Evolutionary conservation across 2,888 invertebrate genomes (phyloP), one percentile per base, ranked within the genome.

Genomic region (Dexiosoma caninum): DNA sequence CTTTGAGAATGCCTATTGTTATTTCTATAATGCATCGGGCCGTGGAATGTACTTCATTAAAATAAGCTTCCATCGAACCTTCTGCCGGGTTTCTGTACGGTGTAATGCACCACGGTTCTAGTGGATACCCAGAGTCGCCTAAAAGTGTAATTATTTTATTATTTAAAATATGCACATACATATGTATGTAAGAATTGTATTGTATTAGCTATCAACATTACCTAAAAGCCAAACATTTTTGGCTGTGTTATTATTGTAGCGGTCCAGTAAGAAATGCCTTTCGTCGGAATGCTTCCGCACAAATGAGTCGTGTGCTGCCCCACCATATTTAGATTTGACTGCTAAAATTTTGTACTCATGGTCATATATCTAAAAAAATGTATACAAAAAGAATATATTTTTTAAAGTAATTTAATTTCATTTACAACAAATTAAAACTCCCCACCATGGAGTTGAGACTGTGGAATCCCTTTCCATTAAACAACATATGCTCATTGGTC

Each of bases 21-120:
- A 70, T 60, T 32, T 79, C 78, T 14, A 79, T 19, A 12, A 79
- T 69, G 16, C 69, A 69, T 40, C 79, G 37, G 32, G 64, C 79
- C 51, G 64, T 70, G 0, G 74, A 66, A 27, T 75, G 75, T 4
- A 80, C 69, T 2, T 75, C 59, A 35, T 69, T 70, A 14, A 74
- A 80, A 30, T 44, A n/a, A 12, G 75, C 37, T 64, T 79, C 69
- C 1, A 2, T 8, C 5, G 78, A 67, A 8, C 78, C 78, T 37
- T 72, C 72, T 4, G 10, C 1, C 0, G 72, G 37, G 32, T 66
- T 78, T 37, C 74, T 69, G 30, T 66, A 78, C 32, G 71, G 59
- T 35, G 71, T 71, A 27, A 70, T n/a, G n/a, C n/a, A n/a, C n/a
- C n/a, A n/a, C n/a, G n/a, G n/a, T n/a, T n/a, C n/a, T n/a, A n/a